phyloP scores from a whole-genome alignment of 2,797 vertebrate genomes.

The Cirrhinus mrigala region DNA sequence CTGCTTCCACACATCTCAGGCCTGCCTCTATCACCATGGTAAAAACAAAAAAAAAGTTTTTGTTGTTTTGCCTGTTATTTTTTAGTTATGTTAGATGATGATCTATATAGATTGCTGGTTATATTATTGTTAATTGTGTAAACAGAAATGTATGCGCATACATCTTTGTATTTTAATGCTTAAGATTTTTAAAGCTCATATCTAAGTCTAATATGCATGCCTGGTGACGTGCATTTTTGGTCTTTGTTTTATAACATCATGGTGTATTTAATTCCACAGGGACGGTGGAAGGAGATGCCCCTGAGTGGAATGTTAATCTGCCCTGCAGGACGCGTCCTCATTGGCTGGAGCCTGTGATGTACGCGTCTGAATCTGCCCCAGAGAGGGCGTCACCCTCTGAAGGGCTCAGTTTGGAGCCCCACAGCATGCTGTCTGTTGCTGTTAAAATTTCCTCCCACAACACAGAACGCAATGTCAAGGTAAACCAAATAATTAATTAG shows the following conservation, averaged over 20 bases:
- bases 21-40: constrained; percentile 96
- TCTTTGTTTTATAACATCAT: background rate
- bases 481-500: constrained; percentile 63
- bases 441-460: constrained; percentile 93
- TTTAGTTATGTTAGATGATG: background rate
- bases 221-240: background rate
- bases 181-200: background rate
- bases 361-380: constrained; percentile 86
- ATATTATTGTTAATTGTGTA: background rate
- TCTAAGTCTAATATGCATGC: background rate
- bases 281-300: constrained; percentile 82
- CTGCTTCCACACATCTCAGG: constrained; percentile 90
- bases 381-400: constrained; percentile 82
- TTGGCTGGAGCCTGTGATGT: constrained; percentile 95
- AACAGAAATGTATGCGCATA: background rate
- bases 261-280: constrained; percentile 72
- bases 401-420: constrained; percentile 85
- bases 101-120: background rate
- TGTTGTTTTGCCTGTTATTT: background rate
- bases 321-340: constrained; percentile 89
- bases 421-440: constrained; percentile 94
- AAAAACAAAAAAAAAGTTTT: constrained; percentile 50
- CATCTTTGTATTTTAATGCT: background rate
- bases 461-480: constrained; percentile 93
- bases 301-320: constrained; percentile 82